Conservation (phyloP, 2,113 vertebrate species). For the Dendropsophus ebraccatus region DNA sequence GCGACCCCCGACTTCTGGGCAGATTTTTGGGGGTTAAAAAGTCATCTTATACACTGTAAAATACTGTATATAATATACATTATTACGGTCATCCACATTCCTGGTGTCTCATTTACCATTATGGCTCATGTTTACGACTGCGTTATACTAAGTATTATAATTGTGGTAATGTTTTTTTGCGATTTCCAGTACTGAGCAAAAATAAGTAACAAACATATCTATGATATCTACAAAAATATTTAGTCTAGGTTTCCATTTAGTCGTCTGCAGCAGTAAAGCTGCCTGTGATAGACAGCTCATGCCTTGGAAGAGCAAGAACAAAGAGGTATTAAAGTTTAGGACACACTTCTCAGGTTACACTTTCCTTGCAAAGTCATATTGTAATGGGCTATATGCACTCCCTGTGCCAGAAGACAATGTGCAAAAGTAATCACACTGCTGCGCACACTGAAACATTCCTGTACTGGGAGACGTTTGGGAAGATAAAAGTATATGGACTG, state of each 20-base stretch:
- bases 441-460: constrained; percentile 31
- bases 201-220: neutral
- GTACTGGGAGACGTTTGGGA: neutral
- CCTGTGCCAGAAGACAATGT: constrained; percentile 44
- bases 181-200: neutral
- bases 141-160: neutral
- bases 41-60: too few relatives aligned
- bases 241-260: neutral
- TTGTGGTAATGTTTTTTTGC: neutral
- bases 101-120: too few relatives aligned
- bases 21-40: too few relatives aligned
- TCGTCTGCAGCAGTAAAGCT: constrained; percentile 22
- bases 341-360: constrained; percentile 40
- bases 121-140: too few relatives aligned
- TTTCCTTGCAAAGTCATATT: constrained; percentile 25
- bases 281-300: neutral
- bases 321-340: constrained; percentile 37
- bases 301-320: constrained; percentile 36
- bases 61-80: too few relatives aligned
- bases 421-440: constrained; percentile 35
- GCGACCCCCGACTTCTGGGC: too few relatives aligned
- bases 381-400: constrained; percentile 1
- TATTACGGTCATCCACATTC: too few relatives aligned
- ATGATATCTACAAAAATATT: neutral
- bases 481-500: constrained; percentile 44